Evolutionary conservation across 2,113 vertebrate species (phyloP).

Genomic region (Mixornis gularis): DNA sequence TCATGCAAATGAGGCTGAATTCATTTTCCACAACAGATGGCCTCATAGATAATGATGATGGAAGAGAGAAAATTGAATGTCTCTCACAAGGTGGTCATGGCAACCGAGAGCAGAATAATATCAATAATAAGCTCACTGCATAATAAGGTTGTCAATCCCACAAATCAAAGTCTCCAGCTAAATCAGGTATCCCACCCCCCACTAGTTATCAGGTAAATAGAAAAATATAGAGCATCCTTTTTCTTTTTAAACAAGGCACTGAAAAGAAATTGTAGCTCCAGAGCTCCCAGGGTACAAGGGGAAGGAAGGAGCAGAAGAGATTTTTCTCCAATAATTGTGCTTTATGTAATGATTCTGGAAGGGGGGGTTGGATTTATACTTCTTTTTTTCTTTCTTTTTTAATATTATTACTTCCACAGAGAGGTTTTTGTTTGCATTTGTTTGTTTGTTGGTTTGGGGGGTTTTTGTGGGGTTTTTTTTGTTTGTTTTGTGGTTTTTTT

Average conservation of each 20-base stretch:
- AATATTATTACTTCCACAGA: not conserved
- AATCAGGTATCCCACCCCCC: slow-evolving; percentile 81
- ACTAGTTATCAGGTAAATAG: slow-evolving; percentile 70
- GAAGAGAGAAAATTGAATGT: slow-evolving; percentile 99
- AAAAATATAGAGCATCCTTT: slow-evolving; percentile 46
- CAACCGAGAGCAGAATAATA: slow-evolving; percentile 98
- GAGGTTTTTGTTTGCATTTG: not conserved
- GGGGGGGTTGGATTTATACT: not conserved
- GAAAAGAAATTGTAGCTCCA: slow-evolving; percentile 8
- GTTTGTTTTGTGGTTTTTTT: not conserved
- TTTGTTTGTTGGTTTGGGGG: not conserved
- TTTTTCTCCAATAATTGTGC: not conserved
- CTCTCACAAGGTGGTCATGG: slow-evolving; percentile 99
- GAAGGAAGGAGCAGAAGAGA: not conserved
- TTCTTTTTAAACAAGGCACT: slow-evolving; percentile 30
- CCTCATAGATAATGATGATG: slow-evolving; percentile 99
- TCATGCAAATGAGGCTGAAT: slow-evolving; percentile 99
- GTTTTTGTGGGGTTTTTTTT: not conserved
- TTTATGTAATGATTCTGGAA: not conserved
- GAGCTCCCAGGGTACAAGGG: not conserved
- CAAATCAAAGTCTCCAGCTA: slow-evolving; percentile 87
- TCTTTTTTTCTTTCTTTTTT: too few species aligned
- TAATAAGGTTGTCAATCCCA: slow-evolving; percentile 99
- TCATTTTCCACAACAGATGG: slow-evolving; percentile 99
- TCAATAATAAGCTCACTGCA: slow-evolving; percentile 99